Percentiles rank a stretch among this genome's conserved stretches.
phyloP scores from a whole-genome alignment of 2,888 invertebrate species.

The Megaustenia siamemsis region DNA sequence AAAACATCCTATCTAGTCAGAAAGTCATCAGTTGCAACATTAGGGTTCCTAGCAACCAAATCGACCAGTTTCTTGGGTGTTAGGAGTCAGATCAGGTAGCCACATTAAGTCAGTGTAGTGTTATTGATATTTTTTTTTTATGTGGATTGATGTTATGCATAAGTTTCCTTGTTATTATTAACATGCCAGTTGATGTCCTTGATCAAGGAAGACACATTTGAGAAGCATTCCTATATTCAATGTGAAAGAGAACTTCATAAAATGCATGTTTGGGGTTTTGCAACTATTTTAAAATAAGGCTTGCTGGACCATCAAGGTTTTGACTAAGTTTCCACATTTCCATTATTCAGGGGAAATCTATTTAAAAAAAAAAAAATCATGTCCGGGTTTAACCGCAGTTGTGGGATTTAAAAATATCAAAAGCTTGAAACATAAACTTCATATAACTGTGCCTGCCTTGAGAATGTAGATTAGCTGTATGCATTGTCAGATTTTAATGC shows the following conservation, averaged over 20 bases:
- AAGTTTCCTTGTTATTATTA: constrained; percentile 23
- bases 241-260: not conserved
- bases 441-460: constrained; percentile 50
- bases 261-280: not conserved
- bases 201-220: constrained; percentile 50
- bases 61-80: constrained; percentile 39
- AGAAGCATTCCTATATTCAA: not conserved
- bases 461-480: constrained; percentile 39
- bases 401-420: not conserved
- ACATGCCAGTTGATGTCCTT: constrained; percentile 4
- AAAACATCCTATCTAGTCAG: constrained; percentile 54
- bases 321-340: too few relatives aligned
- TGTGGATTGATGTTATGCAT: constrained; percentile 33
- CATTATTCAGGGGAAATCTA: not conserved
- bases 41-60: constrained; percentile 41
- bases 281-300: not conserved
- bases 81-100: constrained; percentile 51
- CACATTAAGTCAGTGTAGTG: constrained; percentile 32
- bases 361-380: not conserved
- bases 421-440: not conserved
- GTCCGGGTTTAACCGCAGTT: not conserved
- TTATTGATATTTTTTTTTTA: constrained; percentile 20
- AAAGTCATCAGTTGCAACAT: constrained; percentile 43
- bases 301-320: not conserved
- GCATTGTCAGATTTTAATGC: constrained; percentile 42